Evolutionary conservation across 2,113 vertebrate genomes (phyloP).

Genomic region (Clarias gariepinus): DNA sequence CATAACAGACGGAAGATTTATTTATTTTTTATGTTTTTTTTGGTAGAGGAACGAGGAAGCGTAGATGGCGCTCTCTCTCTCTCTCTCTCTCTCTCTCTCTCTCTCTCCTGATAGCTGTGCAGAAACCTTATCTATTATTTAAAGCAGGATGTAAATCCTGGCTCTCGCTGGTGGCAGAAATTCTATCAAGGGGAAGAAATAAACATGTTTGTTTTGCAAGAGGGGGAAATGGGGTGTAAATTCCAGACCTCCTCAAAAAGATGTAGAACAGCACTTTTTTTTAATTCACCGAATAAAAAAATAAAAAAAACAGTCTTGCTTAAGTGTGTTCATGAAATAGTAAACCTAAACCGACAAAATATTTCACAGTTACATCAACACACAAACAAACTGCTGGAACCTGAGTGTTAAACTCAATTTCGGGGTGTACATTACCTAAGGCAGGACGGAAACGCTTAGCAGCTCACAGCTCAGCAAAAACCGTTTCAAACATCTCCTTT

Average conservation of each 20-base stretch:
- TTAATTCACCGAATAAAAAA: not conserved
- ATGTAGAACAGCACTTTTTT: not conserved
- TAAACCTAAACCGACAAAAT: not conserved
- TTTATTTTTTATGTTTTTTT: not conserved
- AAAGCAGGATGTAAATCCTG: conserved; percentile 32
- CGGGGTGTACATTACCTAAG: not conserved
- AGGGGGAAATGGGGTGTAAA: not conserved
- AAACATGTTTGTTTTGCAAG: conserved; percentile 45
- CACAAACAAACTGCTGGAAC: not conserved
- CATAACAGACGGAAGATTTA: conserved; percentile 1
- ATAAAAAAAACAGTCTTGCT: not conserved
- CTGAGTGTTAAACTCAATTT: not conserved
- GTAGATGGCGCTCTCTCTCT: conserved; percentile 13
- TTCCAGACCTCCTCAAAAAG: not conserved
- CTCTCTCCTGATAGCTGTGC: conserved; percentile 5
- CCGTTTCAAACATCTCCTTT: not conserved
- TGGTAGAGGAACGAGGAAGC: not conserved
- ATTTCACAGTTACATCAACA: not conserved
- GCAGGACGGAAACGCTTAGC: not conserved
- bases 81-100: no score
- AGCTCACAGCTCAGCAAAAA: not conserved
- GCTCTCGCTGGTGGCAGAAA: conserved; percentile 31
- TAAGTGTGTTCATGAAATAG: not conserved
- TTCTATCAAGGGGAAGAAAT: conserved; percentile 51
- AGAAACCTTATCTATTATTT: conserved; percentile 50